These are phyloP conservation scores for Sebastes umbrosus DNA, from an alignment of 2,797 vertebrate species.

Conservation along the genomic window DNA sequence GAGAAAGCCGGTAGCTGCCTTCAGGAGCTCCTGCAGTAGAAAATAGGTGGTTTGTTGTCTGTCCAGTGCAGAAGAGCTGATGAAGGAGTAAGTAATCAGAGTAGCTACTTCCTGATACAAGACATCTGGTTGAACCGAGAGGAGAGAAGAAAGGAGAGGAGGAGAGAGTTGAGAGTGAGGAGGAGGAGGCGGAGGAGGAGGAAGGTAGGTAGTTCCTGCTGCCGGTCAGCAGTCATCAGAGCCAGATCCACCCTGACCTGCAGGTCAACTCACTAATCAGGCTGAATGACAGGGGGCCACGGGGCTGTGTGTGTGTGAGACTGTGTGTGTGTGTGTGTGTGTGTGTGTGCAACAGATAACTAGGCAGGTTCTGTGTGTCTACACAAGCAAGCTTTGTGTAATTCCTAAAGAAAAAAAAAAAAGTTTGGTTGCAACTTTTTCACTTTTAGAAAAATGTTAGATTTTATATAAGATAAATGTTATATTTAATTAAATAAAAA, in stretches of 20 bases:
- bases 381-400: constrained; percentile 28
- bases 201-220: constrained; percentile 68
- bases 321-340: not conserved
- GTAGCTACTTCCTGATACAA: constrained; percentile 60
- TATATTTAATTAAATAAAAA: not conserved
- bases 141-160: not conserved
- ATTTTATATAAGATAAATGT: not conserved
- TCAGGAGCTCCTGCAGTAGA: constrained; percentile 1
- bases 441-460: not conserved
- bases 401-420: not conserved
- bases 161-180: constrained; percentile 32
- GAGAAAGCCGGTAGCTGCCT: not conserved
- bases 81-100: constrained; percentile 58
- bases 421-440: not conserved
- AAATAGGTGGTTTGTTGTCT: not conserved
- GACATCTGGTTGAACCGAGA: constrained; percentile 62
- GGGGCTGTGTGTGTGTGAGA: constrained; percentile 1
- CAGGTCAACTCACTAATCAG: constrained; percentile 78
- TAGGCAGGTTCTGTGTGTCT: not conserved
- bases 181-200: constrained; percentile 30
- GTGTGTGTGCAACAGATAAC: not conserved
- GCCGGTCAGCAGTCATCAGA: constrained; percentile 71
- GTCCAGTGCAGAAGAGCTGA: constrained; percentile 32
- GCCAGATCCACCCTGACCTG: constrained; percentile 70
- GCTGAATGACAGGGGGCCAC: constrained; percentile 64